Conservation (phyloP, 2,888 invertebrate genomes). For the Mythimna pallens region DNA sequence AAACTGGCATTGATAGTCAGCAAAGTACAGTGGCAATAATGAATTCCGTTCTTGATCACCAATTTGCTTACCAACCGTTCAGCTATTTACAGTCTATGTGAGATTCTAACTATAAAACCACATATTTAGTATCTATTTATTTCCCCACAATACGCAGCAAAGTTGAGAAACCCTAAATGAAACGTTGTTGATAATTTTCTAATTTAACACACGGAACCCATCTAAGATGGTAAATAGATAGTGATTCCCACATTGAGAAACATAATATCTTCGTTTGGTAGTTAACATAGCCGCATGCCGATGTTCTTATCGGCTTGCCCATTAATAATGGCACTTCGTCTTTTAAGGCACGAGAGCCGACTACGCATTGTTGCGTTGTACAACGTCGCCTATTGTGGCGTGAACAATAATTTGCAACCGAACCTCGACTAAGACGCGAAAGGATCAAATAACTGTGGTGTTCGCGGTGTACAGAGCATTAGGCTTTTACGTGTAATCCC, state of each 20-base stretch:
- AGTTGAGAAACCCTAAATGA: slow-evolving; percentile 37
- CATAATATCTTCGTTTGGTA: slow-evolving; percentile 72
- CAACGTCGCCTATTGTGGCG: slow-evolving; percentile 77
- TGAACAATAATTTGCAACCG: slow-evolving; percentile 83
- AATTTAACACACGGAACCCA: slow-evolving; percentile 58
- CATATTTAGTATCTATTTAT: slow-evolving; percentile 1
- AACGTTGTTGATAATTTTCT: slow-evolving; percentile 55
- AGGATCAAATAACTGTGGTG: slow-evolving; percentile 82
- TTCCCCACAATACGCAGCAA: slow-evolving; percentile 4
- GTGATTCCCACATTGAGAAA: slow-evolving; percentile 71
- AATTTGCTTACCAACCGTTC: not conserved
- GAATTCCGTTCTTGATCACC: slow-evolving; percentile 7
- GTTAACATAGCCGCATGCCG: slow-evolving; percentile 71
- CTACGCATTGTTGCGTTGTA: slow-evolving; percentile 77
- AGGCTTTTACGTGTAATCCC: slow-evolving; percentile 85
- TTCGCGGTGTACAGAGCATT: slow-evolving; percentile 77
- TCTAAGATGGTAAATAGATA: slow-evolving; percentile 66
- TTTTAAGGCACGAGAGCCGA: slow-evolving; percentile 74
- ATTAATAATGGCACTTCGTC: slow-evolving; percentile 79
- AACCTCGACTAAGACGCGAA: slow-evolving; percentile 76
- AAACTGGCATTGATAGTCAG: not conserved
- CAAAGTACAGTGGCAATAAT: slow-evolving; percentile 7
- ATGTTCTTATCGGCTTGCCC: slow-evolving; percentile 73
- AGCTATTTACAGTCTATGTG: slow-evolving; percentile 5
- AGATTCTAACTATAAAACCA: not conserved